A percentile compares a stretch with the other conserved stretches of the same genome.
Conservation (phyloP, 2,888 invertebrate genomes). For the Merodon equestris region DNA sequence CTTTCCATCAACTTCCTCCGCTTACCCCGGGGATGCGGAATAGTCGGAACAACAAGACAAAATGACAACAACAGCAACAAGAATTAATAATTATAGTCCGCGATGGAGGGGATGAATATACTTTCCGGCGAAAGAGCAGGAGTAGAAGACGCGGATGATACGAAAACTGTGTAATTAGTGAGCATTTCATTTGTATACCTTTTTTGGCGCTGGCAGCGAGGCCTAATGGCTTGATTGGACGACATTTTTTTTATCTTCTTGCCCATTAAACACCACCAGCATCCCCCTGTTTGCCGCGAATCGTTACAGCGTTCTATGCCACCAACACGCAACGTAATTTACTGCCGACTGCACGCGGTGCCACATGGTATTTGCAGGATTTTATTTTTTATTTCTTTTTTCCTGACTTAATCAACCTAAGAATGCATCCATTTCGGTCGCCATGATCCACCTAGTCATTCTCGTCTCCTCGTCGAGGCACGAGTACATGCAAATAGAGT, state of each 20-base stretch:
- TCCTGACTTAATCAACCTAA: conserved; percentile 16
- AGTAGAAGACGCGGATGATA: no score
- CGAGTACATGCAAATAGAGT: conserved; percentile 19
- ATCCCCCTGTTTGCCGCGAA: neutral
- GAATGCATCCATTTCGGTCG: conserved; percentile 8
- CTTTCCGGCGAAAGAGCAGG: no score
- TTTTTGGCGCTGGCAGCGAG: no score
- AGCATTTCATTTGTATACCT: neutral
- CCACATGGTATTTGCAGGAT: conserved; percentile 16
- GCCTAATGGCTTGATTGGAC: no score
- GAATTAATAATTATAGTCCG: no score
- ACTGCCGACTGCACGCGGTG: neutral
- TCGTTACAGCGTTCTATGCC: neutral
- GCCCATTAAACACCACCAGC: neutral
- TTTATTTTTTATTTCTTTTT: neutral
- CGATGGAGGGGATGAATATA: no score
- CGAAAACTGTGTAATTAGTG: neutral
- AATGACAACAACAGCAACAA: no score
- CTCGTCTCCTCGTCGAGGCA: conserved; percentile 1
- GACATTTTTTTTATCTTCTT: no score
- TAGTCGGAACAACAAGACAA: no score
- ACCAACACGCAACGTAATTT: conserved; percentile 36
- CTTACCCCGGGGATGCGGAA: neutral
- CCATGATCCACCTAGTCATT: neutral
- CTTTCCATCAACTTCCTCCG: conserved; percentile 10